Base-by-base conservation (phyloP, 2,113 vertebrate species). In the Dicrurus megarhynchus region DNA sequence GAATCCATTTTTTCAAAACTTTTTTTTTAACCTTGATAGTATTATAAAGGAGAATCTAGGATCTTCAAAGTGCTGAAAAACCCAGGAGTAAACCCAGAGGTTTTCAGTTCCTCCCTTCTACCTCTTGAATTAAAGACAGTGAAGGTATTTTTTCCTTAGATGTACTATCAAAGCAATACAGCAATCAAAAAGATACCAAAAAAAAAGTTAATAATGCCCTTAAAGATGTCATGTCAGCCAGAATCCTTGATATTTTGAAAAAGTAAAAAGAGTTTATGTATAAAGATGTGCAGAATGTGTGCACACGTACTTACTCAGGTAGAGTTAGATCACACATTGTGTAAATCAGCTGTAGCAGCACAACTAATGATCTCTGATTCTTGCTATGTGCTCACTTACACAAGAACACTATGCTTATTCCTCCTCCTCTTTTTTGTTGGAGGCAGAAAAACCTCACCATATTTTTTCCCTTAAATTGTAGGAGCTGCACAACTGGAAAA, bases 41-140 rank as follows among this genome's bases (percentile, higher is more conserved):
- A 83, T 28, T 33, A 23, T 59, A 67, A 77, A 80, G 68, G 59
- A 96, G 90, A 96, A 50, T 60, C 20, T 1, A 1, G 9, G 85
- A 90, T 73, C 75, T 95, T 96, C 85, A 95, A 96, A 90, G 84
- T 23, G 47, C 30, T 74, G 47, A 69, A 82, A 95, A 82, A 53
- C 37, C 32, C 80, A 84, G 47, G 80, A 89, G 76, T 63, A 85
- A 93, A 95, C 3, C 20, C 41, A 88, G 24, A 86, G 59, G 5
- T 70, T 93, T 95, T 77, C 59, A 81, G 60, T 94, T 91, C 65
- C 24, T 84, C 52, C 35, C 44, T 89, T 89, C 68, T 11, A 71
- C 15, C 78, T 78, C 65, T 80, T 89, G 63, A 92, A 92, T 84
- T 86, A 77, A 92, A 84, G 84, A 18, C 10, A 74, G 27, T 46